Evolutionary conservation across 2,888 invertebrate genomes (phyloP), one percentile per base, ranked within the genome.

Genomic region (Melanotus villosus): DNA sequence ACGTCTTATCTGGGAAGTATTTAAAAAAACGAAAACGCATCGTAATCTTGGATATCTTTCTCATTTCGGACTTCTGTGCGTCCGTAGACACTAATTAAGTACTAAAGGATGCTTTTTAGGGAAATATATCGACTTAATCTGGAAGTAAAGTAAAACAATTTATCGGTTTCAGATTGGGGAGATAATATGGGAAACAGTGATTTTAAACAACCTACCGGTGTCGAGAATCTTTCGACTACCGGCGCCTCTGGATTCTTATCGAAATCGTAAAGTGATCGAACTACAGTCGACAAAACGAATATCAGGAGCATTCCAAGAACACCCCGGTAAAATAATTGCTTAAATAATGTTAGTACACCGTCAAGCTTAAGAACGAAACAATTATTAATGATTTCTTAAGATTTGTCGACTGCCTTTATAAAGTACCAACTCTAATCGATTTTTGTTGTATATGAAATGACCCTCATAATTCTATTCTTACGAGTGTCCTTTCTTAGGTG

Each of bases 171-270:
- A 72, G 79, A 79, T 79, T 68, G 62, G 54, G n/a, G 47, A 73
- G 79, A 79, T 79, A 79, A 73, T 71, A 71, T 68, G 70, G 73
- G 75, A 72, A 78, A 78, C 78, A 78, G 77, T 76, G 78, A 78
- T 78, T 76, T 75, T 76, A 70, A 79, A 77, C 78, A 75, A 71
- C 76, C 76, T 77, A 78, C 77, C 78, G 75, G 76, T 78, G 79
- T 78, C 76, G 73, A 73, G 73, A 56, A 64, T 36, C n/a, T 63
- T 63, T 62, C 64, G 56, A 68, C 70, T 73, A 73, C 75, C 77
- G 79, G 80, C 80, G 79, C 78, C 80, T 79, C 71, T 76, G 75
- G 75, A 76, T 76, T 73, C 75, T 78, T 80, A 78, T 79, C 78
- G 74, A 38, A 60, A 66, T 77, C 78, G 75, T 78, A 77, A 79